Percentiles rank a stretch among this genome's conserved stretches.
Conservation (phyloP, 2,888 invertebrate genomes). For the Augochlorella aurata region DNA sequence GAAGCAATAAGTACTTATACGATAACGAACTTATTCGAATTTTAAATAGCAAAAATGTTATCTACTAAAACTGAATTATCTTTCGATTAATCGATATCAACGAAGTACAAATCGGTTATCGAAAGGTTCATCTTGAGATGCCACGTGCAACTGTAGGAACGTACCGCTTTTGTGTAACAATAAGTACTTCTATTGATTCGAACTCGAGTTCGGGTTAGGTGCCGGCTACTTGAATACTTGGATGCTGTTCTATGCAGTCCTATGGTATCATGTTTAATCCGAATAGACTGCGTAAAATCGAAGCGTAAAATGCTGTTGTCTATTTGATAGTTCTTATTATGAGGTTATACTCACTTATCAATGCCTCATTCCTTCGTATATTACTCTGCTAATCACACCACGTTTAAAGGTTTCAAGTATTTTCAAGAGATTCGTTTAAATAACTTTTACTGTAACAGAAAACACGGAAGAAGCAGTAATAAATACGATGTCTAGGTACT, state of each 20-base stretch:
- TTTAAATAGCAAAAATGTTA: neutral
- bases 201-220: constrained; percentile 3
- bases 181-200: constrained; percentile 24
- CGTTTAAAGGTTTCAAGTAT: neutral
- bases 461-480: neutral
- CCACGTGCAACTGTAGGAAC: constrained; percentile 7
- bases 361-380: neutral
- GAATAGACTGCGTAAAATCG: neutral
- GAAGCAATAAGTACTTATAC: neutral
- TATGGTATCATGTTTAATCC: neutral
- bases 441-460: neutral
- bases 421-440: neutral
- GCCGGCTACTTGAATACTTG: constrained; percentile 3
- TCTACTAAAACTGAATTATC: neutral
- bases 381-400: no score
- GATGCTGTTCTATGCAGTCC: constrained; percentile 12
- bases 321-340: neutral
- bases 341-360: constrained; percentile 11
- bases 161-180: constrained; percentile 14
- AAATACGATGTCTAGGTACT: neutral
- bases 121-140: neutral
- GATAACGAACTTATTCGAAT: neutral
- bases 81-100: constrained; percentile 21
- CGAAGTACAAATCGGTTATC: neutral
- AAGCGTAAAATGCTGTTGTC: neutral